Evolutionary conservation across 2,888 invertebrate species (phyloP), one percentile per base, ranked within the genome.

Genomic region (Pseudoips prasinana): DNA sequence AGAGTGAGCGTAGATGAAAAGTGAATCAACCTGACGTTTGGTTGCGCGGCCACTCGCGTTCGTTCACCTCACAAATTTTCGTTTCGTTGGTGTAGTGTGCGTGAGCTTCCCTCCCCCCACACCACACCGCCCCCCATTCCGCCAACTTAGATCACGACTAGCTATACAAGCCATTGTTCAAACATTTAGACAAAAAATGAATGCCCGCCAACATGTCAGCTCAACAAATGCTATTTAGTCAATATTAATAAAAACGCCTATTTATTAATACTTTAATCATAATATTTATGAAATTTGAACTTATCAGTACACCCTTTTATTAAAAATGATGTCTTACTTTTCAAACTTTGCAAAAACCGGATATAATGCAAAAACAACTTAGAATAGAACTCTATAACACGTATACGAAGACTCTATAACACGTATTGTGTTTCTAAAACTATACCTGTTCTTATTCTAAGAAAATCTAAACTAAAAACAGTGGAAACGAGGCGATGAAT

Each of bases 41-140:
- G 72, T 73, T 70, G 77, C 67, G 82, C 85, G 87, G 88, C 84
- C 82, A 84, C 77, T 79, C 58, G 73, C 76, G 89, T 80, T 78
- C 86, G 72, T 83, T 84, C 79, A 87, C 83, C 88, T 80, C 77
- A 80, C 87, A 80, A 88, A 89, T 89, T 88, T 88, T 88, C 80
- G 85, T 87, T 86, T 86, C 85, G 82, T 87, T 85, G 77, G 82
- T 61, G 72, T 64, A 55, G 74, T 74, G 75, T 74, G 73, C 73
- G 69, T 72, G 64, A 20, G n/a, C 7, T 56, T 55, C 48, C 55
- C 56, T 54, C 58, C 58, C 56, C 63, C 46, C 51, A 51, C 39
- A 38, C 41, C 40, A 43, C 46, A 52, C 48, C 47, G 23, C 64
- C 73, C 68, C 67, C 73, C 65, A 75, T 75, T 76, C 73, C 60